Evolutionary conservation across 2,888 invertebrate genomes (phyloP).

Genomic region (Anarsia innoxiella): DNA sequence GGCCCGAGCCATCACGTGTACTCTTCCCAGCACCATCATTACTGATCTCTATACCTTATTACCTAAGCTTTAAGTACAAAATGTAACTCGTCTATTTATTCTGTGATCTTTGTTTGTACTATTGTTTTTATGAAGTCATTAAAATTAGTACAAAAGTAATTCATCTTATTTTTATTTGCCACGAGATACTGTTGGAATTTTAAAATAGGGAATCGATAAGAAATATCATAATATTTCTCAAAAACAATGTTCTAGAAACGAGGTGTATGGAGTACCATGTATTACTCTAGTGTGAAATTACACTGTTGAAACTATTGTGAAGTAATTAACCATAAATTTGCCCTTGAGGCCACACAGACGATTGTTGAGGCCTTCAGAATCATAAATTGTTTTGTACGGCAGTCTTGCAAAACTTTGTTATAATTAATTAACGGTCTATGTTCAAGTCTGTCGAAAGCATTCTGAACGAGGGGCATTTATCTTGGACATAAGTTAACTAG

Average conservation of each 20-base stretch:
- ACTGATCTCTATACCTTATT: constrained; percentile 29
- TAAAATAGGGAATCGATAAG: no score
- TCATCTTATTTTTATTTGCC: neutral
- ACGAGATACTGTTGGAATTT: neutral
- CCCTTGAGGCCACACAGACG: constrained; percentile 7
- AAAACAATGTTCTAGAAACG: no score
- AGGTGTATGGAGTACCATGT: no score
- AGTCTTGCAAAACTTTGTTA: constrained; percentile 12
- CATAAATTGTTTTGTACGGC: constrained; percentile 7
- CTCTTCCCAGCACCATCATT: constrained; percentile 56
- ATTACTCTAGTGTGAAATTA: neutral
- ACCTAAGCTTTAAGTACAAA: constrained; percentile 22
- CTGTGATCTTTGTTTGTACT: constrained; percentile 55
- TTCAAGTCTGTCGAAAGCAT: constrained; percentile 22
- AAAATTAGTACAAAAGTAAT: constrained; percentile 13
- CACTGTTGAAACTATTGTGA: constrained; percentile 1
- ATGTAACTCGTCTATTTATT: constrained; percentile 45
- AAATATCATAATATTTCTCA: no score
- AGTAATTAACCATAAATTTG: constrained; percentile 1
- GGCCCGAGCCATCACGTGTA: constrained; percentile 64
- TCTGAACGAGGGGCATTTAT: constrained; percentile 28
- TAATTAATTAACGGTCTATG: constrained; percentile 11
- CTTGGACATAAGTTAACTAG: no score
- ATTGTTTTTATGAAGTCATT: constrained; percentile 24
- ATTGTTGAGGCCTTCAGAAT: constrained; percentile 6